These are phyloP conservation scores for Eupithecia tripunctaria DNA, from an alignment of 2,888 invertebrate genomes.

Conservation along the genomic window DNA sequence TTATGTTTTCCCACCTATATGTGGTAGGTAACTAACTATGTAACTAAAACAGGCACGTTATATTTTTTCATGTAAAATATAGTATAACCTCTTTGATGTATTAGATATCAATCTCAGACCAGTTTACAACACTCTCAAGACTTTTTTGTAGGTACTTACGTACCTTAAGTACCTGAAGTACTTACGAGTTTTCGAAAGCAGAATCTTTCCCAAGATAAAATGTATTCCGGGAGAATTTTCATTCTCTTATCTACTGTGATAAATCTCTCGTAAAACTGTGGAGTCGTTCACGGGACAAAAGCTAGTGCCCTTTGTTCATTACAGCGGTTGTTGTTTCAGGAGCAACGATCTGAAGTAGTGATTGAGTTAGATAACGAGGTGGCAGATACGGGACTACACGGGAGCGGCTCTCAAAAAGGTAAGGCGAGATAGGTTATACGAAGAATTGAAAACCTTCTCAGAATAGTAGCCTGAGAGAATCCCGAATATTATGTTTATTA, in stretches of 20 bases:
- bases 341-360: constrained; percentile 91
- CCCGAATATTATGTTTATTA: too few relatives aligned
- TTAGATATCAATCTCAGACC: not conserved
- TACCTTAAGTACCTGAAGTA: too few relatives aligned
- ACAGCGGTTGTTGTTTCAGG: constrained; percentile 73
- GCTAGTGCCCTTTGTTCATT: constrained; percentile 30
- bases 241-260: constrained; percentile 4
- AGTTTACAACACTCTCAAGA: not conserved
- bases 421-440: constrained; percentile 17
- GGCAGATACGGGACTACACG: constrained; percentile 58
- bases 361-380: constrained; percentile 88
- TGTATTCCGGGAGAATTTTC: not conserved
- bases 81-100: not conserved
- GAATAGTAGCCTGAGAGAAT: too few relatives aligned
- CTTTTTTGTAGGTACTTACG: not conserved
- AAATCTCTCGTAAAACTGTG: constrained; percentile 18
- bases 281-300: constrained; percentile 25
- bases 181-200: not conserved
- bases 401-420: constrained; percentile 80
- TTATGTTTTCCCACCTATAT: not conserved
- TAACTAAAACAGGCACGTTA: not conserved
- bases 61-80: not conserved
- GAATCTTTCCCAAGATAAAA: not conserved
- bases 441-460: not conserved
- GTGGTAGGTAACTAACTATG: not conserved